These are phyloP conservation scores for Chloroceryle amazona DNA, from an alignment of 2,797 vertebrate species.

Conservation along the genomic window DNA sequence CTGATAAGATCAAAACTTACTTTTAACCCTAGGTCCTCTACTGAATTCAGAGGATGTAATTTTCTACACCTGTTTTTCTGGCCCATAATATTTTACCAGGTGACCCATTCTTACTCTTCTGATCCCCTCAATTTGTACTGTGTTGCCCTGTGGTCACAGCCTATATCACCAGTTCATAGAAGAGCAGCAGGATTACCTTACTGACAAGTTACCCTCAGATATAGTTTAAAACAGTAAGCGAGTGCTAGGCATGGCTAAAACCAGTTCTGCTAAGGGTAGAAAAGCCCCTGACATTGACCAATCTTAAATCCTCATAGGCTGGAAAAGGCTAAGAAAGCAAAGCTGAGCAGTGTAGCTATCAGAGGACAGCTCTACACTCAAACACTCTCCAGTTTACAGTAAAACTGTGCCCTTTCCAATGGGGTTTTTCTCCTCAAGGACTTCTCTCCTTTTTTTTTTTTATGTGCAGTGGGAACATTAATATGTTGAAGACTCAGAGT, in stretches of 20 bases:
- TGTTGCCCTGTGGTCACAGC: neutral
- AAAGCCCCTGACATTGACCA: neutral
- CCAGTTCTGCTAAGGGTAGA: neutral
- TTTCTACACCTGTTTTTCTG: neutral
- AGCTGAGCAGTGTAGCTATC: neutral
- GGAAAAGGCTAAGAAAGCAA: neutral
- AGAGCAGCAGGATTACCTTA: neutral
- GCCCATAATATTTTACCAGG: neutral
- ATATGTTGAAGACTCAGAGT: neutral
- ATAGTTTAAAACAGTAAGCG: neutral
- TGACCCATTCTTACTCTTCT: neutral
- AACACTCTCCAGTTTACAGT: neutral
- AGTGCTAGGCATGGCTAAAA: neutral
- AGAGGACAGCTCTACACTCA: neutral
- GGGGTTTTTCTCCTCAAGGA: neutral
- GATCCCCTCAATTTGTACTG: neutral
- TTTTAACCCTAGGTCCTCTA: neutral
- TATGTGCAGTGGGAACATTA: neutral
- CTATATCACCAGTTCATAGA: neutral
- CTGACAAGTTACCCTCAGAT: neutral
- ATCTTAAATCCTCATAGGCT: neutral
- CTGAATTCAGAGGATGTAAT: neutral
- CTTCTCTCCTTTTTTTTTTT: neutral
- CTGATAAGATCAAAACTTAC: neutral
- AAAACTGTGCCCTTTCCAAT: neutral